phyloP scores from a whole-genome alignment of 1,140 invertebrate species.

The Holcopasites calliopsidis region DNA sequence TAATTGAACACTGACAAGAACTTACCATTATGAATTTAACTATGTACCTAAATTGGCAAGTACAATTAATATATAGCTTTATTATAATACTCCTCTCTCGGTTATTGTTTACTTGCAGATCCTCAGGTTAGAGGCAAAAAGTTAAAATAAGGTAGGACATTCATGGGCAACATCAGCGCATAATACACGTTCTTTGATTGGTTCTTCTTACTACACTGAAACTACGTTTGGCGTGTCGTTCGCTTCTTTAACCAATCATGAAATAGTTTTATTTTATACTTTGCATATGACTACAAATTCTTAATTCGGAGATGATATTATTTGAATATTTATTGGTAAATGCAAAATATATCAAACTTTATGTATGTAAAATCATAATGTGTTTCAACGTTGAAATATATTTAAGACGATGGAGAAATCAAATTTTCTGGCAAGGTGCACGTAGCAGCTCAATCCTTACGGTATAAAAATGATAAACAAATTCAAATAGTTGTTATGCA shows the following conservation, averaged over 20 bases:
- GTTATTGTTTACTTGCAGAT: constrained; percentile 49
- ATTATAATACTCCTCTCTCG: not conserved
- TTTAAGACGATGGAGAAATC: not conserved
- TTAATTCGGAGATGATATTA: constrained; percentile 16
- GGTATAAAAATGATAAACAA: not conserved
- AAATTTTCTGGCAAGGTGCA: not conserved
- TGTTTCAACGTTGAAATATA: not conserved
- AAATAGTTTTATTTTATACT: constrained; percentile 6
- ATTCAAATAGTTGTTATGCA: not conserved
- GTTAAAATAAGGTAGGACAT: constrained; percentile 46
- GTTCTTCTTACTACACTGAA: constrained; percentile 26
- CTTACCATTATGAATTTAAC: constrained; percentile 54
- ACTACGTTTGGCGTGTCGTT: constrained; percentile 13
- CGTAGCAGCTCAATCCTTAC: not conserved
- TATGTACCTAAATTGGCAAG: constrained; percentile 40
- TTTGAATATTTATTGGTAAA: not conserved
- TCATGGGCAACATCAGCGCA: not conserved
- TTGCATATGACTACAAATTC: not conserved
- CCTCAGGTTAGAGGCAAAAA: constrained; percentile 40
- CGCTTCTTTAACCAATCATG: constrained; percentile 28
- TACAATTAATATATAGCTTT: constrained; percentile 27
- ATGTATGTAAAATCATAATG: not conserved
- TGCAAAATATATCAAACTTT: not conserved
- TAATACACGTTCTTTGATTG: constrained; percentile 40
- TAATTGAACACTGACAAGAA: not conserved